Evolutionary conservation across 1,140 invertebrate genomes (phyloP).

Genomic region (Musca domestica): DNA sequence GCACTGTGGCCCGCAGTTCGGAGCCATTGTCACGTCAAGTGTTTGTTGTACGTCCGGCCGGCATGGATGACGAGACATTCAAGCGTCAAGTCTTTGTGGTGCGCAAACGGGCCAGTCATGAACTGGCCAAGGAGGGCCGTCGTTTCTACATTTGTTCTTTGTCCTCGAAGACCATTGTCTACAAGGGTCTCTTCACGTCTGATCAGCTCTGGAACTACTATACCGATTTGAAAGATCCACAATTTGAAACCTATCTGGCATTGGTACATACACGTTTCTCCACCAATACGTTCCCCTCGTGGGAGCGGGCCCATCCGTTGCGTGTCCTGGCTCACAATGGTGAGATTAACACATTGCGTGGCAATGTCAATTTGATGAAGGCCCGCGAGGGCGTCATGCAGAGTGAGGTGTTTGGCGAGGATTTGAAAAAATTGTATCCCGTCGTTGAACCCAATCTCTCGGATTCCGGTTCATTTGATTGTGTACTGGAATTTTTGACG

Average conservation of each 20-base stretch:
- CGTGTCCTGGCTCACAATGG: slow-evolving; percentile 97
- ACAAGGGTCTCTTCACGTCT: slow-evolving; percentile 97
- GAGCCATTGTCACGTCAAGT: slow-evolving; percentile 97
- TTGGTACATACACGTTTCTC: slow-evolving; percentile 96
- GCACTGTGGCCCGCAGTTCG: slow-evolving; percentile 84
- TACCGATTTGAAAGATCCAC: slow-evolving; percentile 67
- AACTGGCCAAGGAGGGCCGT: slow-evolving; percentile 75
- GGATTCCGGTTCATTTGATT: slow-evolving; percentile 96
- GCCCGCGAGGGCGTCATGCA: slow-evolving; percentile 98
- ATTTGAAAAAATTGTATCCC: slow-evolving; percentile 88
- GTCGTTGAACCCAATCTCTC: slow-evolving; percentile 97
- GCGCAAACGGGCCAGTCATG: slow-evolving; percentile 89
- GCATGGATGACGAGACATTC: slow-evolving; percentile 64
- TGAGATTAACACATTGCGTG: slow-evolving; percentile 97
- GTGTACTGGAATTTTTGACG: slow-evolving; percentile 95
- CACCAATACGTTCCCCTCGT: slow-evolving; percentile 98
- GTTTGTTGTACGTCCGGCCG: slow-evolving; percentile 66
- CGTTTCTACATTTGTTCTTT: slow-evolving; percentile 97
- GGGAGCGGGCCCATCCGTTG: slow-evolving; percentile 98
- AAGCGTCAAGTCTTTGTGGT: slow-evolving; percentile 82
- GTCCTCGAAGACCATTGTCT: slow-evolving; percentile 86
- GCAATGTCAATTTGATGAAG: slow-evolving; percentile 98
- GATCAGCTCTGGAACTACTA: slow-evolving; percentile 88
- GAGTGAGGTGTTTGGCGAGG: slow-evolving; percentile 74
- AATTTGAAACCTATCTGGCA: slow-evolving; percentile 91